phyloP scores from a whole-genome alignment of 1,140 invertebrate genomes.

The Oedothorax gibbosus region DNA sequence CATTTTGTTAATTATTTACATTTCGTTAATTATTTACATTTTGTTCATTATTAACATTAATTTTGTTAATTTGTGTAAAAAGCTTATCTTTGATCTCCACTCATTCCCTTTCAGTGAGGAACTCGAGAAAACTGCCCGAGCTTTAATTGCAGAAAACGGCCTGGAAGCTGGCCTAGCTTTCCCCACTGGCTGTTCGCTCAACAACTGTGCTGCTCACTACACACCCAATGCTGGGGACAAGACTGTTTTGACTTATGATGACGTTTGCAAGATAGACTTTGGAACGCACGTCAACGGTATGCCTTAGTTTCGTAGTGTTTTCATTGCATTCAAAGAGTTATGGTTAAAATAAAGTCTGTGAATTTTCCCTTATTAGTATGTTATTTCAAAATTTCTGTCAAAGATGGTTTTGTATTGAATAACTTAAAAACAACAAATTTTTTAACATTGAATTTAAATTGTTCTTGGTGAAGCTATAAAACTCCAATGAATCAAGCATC shows the following conservation, averaged over 20 bases:
- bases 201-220: slow-evolving; percentile 99
- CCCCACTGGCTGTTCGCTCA: slow-evolving; percentile 98
- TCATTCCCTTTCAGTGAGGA: slow-evolving; percentile 77
- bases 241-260: slow-evolving; percentile 94
- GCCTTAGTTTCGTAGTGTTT: slow-evolving; percentile 29
- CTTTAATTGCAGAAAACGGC: slow-evolving; percentile 94
- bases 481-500: too few relatives aligned
- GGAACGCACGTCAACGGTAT: slow-evolving; percentile 97
- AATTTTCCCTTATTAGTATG: neutral
- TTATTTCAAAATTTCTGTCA: neutral
- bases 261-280: slow-evolving; percentile 99
- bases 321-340: slow-evolving; percentile 32
- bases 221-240: slow-evolving; percentile 98
- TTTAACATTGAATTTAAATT: too few relatives aligned
- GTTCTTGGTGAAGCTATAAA: too few relatives aligned
- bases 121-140: slow-evolving; percentile 90
- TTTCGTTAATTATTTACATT: too few relatives aligned
- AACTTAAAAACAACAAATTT: too few relatives aligned
- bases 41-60: too few relatives aligned
- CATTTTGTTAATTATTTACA: too few relatives aligned
- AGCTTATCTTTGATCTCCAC: too few relatives aligned
- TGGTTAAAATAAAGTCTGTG: too few relatives aligned
- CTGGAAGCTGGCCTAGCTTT: slow-evolving; percentile 97
- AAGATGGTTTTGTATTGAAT: too few relatives aligned
- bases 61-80: too few relatives aligned